These are phyloP conservation scores for Pomatorhinus ruficollis DNA, from an alignment of 2,113 vertebrate genomes.

Conservation along the genomic window DNA sequence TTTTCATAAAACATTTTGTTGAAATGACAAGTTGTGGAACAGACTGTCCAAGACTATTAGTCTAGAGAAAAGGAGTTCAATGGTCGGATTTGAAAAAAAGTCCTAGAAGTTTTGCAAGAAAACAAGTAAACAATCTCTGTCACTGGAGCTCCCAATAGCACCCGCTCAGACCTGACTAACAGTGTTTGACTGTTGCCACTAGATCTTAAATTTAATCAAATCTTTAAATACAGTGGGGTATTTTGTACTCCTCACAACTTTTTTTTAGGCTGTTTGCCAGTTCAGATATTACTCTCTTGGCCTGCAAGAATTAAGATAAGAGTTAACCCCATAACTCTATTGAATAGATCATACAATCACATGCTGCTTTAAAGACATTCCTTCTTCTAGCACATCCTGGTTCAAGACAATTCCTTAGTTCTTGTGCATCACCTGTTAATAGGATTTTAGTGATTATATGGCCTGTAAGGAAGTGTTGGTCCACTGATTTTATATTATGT, in stretches of 20 bases:
- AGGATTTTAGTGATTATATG: not conserved
- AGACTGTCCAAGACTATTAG: not conserved
- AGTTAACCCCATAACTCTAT: not conserved
- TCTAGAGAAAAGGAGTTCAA: not conserved
- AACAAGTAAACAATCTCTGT: not conserved
- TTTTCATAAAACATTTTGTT: not conserved
- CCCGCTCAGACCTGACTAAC: not conserved
- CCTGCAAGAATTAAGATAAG: not conserved
- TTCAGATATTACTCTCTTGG: not conserved
- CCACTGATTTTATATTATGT: not conserved
- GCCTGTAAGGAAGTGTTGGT: not conserved
- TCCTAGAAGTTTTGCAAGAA: not conserved
- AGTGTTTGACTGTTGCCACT: not conserved
- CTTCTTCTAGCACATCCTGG: not conserved
- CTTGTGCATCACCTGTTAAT: not conserved
- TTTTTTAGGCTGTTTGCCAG: not conserved
- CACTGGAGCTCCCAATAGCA: not conserved
- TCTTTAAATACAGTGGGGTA: not conserved
- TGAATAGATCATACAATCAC: not conserved
- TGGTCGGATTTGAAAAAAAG: not conserved
- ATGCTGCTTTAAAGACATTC: not conserved
- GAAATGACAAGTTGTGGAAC: not conserved
- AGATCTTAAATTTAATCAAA: not conserved
- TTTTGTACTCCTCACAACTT: not conserved
- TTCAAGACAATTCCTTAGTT: not conserved